These are phyloP conservation scores for Aspidiotus rigidus DNA, from an alignment of 2,888 invertebrate species.

Conservation along the genomic window DNA sequence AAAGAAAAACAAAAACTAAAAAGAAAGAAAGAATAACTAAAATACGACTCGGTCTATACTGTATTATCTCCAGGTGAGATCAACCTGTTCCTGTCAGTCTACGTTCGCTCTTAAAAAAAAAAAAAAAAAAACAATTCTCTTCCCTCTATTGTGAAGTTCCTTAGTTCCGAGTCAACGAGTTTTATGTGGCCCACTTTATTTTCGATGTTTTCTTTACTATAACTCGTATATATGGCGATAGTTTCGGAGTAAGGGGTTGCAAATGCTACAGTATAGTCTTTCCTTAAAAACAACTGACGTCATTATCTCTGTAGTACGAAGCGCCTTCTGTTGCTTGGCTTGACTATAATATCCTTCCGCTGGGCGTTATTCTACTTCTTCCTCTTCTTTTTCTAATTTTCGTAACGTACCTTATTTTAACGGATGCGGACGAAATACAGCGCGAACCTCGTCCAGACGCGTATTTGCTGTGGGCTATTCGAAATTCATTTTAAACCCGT, in stretches of 20 bases:
- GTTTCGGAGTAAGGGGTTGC: constrained; percentile 1
- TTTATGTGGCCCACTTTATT: constrained; percentile 26
- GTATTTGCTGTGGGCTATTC: no score
- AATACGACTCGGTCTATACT: constrained; percentile 4
- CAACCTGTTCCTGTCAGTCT: constrained; percentile 32
- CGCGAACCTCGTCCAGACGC: no score
- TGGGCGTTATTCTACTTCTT: background rate
- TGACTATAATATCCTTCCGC: constrained; percentile 25
- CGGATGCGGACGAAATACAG: no score
- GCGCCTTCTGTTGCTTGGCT: constrained; percentile 23
- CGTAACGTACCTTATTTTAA: constrained; percentile 7
- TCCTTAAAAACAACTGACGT: constrained; percentile 24
- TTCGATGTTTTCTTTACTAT: constrained; percentile 5
- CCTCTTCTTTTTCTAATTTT: background rate
- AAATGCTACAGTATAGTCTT: background rate
- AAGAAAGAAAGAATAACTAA: constrained; percentile 11
- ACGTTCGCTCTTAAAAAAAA: background rate
- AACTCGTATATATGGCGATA: background rate
- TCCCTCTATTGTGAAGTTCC: constrained; percentile 16
- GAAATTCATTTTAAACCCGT: no score
- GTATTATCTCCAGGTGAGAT: constrained; percentile 31
- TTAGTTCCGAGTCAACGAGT: constrained; percentile 33
- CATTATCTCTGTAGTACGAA: constrained; percentile 5
- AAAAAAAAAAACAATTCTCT: background rate
- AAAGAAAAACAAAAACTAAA: constrained; percentile 3